Base-by-base conservation (phyloP, 2,888 invertebrate species). In the Schizaphis graminum region DNA sequence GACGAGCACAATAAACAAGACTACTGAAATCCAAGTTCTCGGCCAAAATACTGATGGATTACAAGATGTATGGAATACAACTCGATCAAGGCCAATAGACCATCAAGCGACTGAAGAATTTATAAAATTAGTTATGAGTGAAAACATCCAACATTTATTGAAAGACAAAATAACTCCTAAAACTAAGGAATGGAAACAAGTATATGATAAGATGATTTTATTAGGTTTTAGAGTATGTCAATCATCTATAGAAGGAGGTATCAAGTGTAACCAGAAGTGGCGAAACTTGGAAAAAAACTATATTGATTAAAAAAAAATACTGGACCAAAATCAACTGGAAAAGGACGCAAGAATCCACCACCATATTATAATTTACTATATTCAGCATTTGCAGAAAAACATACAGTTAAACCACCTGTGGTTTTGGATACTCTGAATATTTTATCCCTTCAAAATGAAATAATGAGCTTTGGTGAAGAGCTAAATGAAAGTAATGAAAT, bases 171-270 rank as follows among this genome's bases (percentile, higher is more conserved):
- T 16, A 77, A 35, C 35, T 77, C 77, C 77, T 35, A 77, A 35
- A 77, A 77, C 77, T 35, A 77, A 77, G 35, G 35, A 35, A 77
- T 77, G 35, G 77, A n/a, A 77, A 35, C n/a, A 35, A 35, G 16
- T 77, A 16, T 77, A 77, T 35, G 77, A 77, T n/a, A 35, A 77
- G 77, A 77, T 77, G 77, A 77, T 77, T 77, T 5, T 35, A 77
- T 77, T 77, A 35, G 77, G 77, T 35, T 77, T 77, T 77, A n/a
- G 77, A 35, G 77, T 77, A 77, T 77, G 35, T 77, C n/a, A 77
- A 77, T 35, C 35, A 77, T 77, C 35, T 16, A 35, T 35, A 77
- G n/a, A 77, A 77, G 35, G 77, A n/a, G 67, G n/a, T 67, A 67
- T n/a, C n/a, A 77, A 77, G 35, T 77, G 77, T 77, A 77, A 77